phyloP scores from a whole-genome alignment of 2,888 invertebrate genomes.

The Ochropleura plecta region DNA sequence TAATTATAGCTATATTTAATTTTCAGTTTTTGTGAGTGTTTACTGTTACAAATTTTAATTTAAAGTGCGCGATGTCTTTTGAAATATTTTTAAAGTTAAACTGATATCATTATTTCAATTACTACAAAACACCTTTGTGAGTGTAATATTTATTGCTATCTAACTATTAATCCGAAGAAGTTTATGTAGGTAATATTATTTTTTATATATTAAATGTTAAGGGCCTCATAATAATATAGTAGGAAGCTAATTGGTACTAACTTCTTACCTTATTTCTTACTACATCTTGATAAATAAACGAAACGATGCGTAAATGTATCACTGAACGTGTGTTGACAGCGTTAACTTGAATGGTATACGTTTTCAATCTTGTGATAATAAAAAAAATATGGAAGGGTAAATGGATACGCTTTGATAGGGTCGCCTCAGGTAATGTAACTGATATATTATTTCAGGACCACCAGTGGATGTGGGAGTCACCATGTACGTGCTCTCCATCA shows the following conservation, averaged over 20 bases:
- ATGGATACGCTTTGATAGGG: conserved; percentile 35
- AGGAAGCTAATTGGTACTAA: background rate
- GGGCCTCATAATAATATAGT: background rate
- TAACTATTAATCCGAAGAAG: background rate
- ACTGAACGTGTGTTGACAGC: background rate
- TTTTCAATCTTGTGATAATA: conserved; percentile 6
- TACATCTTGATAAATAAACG: background rate
- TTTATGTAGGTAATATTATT: background rate
- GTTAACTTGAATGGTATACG: background rate
- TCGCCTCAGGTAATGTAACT: conserved; percentile 72
- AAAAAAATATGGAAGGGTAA: conserved; percentile 9
- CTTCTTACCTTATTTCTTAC: background rate
- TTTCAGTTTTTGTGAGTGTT: background rate
- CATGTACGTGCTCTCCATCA: conserved; percentile 95
- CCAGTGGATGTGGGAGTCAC: conserved; percentile 95
- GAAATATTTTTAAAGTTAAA: background rate
- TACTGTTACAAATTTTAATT: background rate
- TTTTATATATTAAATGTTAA: background rate
- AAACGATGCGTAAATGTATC: background rate
- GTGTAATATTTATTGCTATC: background rate
- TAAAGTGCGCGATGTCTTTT: background rate
- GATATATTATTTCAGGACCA: conserved; percentile 91
- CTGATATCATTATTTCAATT: background rate
- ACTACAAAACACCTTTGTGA: background rate
- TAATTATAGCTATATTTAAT: background rate